Base-by-base conservation (phyloP, 1,140 invertebrate species). In the Dendroctonus ponderosae region DNA sequence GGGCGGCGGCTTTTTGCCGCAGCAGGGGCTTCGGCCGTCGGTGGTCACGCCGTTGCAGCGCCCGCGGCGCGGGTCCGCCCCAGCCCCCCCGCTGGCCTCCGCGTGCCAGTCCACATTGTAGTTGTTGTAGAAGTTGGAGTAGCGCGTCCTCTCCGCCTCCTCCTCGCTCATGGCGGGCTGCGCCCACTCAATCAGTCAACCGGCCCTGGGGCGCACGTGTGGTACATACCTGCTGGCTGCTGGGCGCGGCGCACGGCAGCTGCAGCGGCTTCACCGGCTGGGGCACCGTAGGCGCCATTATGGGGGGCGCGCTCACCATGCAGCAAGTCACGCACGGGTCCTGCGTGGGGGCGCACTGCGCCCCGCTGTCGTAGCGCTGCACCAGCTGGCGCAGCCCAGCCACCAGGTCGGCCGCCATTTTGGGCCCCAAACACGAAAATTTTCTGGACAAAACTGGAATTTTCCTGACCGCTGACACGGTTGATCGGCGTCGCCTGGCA, bases 41-140 rank as follows among this genome's bases (percentile, higher is more conserved):
- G 70, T 67, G 9, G 74, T 75, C 26, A 71, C 68, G 2, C 70
- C 70, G n/a, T 26, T 58, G 44, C 61, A 67, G 48, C 62, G 58
- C 8, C 52, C 56, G 5, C 9, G 58, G 14, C 67, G 41, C 9
- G 64, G 60, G 56, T 70, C 62, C 11, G 41, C 15, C 37, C 14
- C 7, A 9, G 7, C n/a, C 43, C 44, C 42, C 48, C 12, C 58
- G 8, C 49, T n/a, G 26, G 66, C 57, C 6, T 74, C 70, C 14
- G 68, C 54, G 14, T 72, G 72, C 67, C 70, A 75, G 48, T 76
- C 73, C 8, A 74, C 63, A 56, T 76, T 76, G 52, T 75, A 76
- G 56, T 74, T 72, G 60, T 76, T 76, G 58, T 76, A 76, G 44
- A 74, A 76, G 52, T 76, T 76, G 7, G 72, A 68, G 39, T 74